Base-by-base conservation (phyloP, 2,113 vertebrate genomes). In the Rhea pennata region DNA sequence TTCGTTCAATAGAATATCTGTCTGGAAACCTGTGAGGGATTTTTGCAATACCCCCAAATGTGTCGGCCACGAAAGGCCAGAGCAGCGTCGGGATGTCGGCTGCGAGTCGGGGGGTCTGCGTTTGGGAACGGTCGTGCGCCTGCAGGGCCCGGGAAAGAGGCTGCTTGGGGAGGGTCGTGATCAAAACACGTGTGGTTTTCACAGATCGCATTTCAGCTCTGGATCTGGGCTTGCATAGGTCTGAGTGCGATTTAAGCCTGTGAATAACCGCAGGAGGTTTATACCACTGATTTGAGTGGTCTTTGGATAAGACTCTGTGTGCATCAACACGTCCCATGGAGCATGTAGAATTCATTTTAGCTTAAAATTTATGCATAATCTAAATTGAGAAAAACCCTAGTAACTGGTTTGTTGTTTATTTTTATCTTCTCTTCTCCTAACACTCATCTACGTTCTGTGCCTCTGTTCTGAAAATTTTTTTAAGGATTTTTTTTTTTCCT, bases 321-420 rank as follows among this genome's bases (percentile, higher is more conserved):
- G 83, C 86, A 93, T 88, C 90, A 90, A 76, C 40, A 70, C 46
- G 23, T 84, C 83, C 54, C 69, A 58, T 40, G 79, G 72, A 83
- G 90, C 94, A 92, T 94, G 86, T 50, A 93, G 94, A 95, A 97
- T 97, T 93, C 83, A 92, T 95, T 96, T 97, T 66, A 86, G 64
- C 67, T 94, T 93, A 77, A 90, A 83, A 11, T 92, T 93, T 92
- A 92, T 92, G 94, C 83, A 92, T 94, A 95, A 94, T 93, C 95
- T 94, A 93, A 36, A 36, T 62, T 33, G 82, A 17, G 29, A 83
- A 88, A 88, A 36, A 89, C 81, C 26, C 74, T 61, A 29, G 42
- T 87, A 94, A 59, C 85, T 88, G 50, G 10, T 36, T 82, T 78
- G n/a, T 54, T 87, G 66, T 85, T 92, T 88, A 82, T 89, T 92